Evolutionary conservation across 1,140 invertebrate species (phyloP).

Genomic region (Drosophila mojavensis): DNA sequence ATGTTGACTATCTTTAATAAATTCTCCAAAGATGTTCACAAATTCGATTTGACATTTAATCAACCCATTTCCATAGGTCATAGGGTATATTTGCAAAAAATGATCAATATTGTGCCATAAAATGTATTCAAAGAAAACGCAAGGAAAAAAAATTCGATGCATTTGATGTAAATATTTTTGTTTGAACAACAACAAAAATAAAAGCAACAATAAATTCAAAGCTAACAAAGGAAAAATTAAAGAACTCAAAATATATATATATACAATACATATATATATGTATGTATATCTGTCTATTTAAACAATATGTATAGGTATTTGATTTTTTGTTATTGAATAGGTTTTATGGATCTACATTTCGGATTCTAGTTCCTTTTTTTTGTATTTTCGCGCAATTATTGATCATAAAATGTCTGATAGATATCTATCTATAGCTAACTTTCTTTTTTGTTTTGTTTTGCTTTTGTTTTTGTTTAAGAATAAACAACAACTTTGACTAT

Average conservation of each 20-base stretch:
- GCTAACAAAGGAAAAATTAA: conserved; percentile 25
- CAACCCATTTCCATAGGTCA: not conserved
- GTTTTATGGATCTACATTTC: conserved; percentile 24
- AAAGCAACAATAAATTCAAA: conserved; percentile 2
- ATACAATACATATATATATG: not conserved
- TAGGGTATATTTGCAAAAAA: conserved; percentile 2
- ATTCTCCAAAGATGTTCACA: not conserved
- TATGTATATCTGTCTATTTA: not conserved
- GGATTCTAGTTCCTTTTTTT: conserved; percentile 34
- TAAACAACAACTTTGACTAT: conserved; percentile 13
- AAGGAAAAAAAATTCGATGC: conserved; percentile 12
- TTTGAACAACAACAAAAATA: conserved; percentile 30
- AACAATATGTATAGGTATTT: conserved; percentile 8
- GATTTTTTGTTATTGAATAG: conserved; percentile 22
- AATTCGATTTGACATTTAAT: not conserved
- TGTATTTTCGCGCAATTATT: conserved; percentile 28
- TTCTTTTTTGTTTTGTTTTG: not conserved
- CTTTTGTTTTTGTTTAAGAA: not conserved
- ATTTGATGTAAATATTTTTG: conserved; percentile 47
- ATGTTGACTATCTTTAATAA: too few species aligned
- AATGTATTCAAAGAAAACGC: conserved; percentile 7
- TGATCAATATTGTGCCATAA: conserved; percentile 2
- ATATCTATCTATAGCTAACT: not conserved
- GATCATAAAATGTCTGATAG: conserved; percentile 33
- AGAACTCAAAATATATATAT: conserved; percentile 1